Conservation (phyloP, 1,140 invertebrate genomes). For the Zaprionus davidi region DNA sequence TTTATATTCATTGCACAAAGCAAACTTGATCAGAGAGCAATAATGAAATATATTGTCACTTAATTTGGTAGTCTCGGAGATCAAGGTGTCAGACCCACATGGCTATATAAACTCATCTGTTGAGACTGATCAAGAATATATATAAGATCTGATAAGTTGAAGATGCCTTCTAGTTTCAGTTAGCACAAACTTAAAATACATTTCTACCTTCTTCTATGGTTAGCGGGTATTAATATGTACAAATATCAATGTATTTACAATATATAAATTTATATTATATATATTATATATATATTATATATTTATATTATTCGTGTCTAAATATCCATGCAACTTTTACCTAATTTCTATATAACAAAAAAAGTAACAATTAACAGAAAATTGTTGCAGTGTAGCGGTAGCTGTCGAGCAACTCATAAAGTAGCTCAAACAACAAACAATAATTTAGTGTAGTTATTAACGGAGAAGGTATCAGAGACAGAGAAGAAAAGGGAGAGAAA, state of each 20-base stretch:
- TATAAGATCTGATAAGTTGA: neutral
- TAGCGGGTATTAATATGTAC: no score
- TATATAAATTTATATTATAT: neutral
- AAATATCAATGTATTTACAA: no score
- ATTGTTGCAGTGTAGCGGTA: constrained; percentile 21
- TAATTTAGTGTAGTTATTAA: constrained; percentile 16
- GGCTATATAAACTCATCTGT: no score
- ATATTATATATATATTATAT: no score
- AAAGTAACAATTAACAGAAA: neutral
- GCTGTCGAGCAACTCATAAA: constrained; percentile 40
- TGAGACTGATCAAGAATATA: neutral
- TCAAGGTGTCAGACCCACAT: no score
- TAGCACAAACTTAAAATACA: neutral
- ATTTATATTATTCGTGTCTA: neutral
- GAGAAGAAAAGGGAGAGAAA: no score
- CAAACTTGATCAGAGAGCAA: no score
- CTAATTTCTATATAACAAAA: neutral
- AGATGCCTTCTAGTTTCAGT: neutral
- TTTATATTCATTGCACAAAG: no score
- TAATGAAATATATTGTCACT: no score
- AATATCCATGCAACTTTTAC: neutral
- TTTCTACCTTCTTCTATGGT: neutral
- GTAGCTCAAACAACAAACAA: constrained; percentile 15
- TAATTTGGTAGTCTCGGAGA: no score
- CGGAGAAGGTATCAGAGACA: neutral